Base-by-base conservation (phyloP, 2,888 invertebrate species). In the Microctonus brassicae region DNA sequence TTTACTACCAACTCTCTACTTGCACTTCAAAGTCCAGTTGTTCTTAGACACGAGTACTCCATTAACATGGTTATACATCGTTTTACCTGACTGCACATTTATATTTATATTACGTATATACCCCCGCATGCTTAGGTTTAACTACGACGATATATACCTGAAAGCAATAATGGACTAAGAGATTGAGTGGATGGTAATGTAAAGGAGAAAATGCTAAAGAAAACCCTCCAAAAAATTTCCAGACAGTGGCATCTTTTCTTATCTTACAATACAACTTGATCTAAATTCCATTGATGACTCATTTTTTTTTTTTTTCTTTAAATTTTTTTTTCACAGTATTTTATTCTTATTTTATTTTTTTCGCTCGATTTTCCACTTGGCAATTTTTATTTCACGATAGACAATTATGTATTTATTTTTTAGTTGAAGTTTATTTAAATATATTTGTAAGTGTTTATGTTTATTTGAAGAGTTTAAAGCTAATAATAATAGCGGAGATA, bases 31-130 rank as follows among this genome's bases (percentile, higher is more conserved):
- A 47, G 47, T 47, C 47, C 47, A 47, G 47, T 47, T 47, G 47
- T 73, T 55, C 34, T 53, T 55, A 63, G 74, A 85, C 85, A 85
- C 79, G 78, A 83, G 79, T 82, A 81, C 81, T 85, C 83, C 85
- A 85, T 85, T 84, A 83, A 71, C 79, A 57, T 67, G 13, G 42
- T 39, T 57, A 22, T 60, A 63, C 69, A 58, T 53, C 42, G 62
- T 62, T 62, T 72, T 53, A 61, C 62, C 61, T 57, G 52, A 34
- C 70, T 60, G 65, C 47, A 29, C 42, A 26, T 22, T 24, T 17
- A 36, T 22, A 13, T 57, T n/a, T 33, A 42, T 42, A 58, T 7
- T 29, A 29, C 7, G 7, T 29, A 29, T 7, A 7, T 29, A 29
- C 13, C 29, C 60, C 33, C 47, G 20, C 22, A 26, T 13, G 9